Conservation (phyloP, 2,113 vertebrate species). For the Saguinus midas region DNA sequence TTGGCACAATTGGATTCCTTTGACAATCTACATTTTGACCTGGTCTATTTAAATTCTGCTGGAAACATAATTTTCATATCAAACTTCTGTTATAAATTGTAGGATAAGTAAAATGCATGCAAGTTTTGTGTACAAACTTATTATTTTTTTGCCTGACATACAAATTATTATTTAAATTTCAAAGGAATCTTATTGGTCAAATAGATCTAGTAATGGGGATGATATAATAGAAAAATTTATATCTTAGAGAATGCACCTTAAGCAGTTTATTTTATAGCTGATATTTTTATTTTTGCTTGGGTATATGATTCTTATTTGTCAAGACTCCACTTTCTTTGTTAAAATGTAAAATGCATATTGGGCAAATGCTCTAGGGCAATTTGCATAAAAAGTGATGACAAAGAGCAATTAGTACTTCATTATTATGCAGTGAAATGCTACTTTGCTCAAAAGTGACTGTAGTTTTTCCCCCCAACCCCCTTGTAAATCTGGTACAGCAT, state of each 20-base stretch:
- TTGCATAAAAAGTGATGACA: conserved; percentile 88
- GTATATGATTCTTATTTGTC: conserved; percentile 83
- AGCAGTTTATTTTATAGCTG: conserved; percentile 75
- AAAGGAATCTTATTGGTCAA: conserved; percentile 64
- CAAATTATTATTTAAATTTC: conserved; percentile 49
- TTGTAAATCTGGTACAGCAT: conserved; percentile 83
- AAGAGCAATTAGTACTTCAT: conserved; percentile 88
- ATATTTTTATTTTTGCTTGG: conserved; percentile 81
- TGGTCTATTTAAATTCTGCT: conserved; percentile 63
- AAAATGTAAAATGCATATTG: conserved; percentile 85
- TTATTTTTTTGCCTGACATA: conserved; percentile 57
- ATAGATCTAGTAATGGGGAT: background rate
- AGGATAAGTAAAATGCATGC: conserved; percentile 71
- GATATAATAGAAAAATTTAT: conserved; percentile 60
- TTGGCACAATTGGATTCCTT: conserved; percentile 69
- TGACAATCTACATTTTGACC: conserved; percentile 73
- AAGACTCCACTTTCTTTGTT: conserved; percentile 84
- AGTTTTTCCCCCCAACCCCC: conserved; percentile 69
- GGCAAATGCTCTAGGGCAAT: conserved; percentile 83
- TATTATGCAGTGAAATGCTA: conserved; percentile 86
- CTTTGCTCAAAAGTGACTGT: conserved; percentile 85
- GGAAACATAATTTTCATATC: conserved; percentile 75
- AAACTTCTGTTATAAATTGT: conserved; percentile 71
- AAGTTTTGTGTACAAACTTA: conserved; percentile 65
- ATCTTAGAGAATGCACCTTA: conserved; percentile 75